Base-by-base conservation (phyloP, 2,888 invertebrate species). In the Aricia artaxerxes region DNA sequence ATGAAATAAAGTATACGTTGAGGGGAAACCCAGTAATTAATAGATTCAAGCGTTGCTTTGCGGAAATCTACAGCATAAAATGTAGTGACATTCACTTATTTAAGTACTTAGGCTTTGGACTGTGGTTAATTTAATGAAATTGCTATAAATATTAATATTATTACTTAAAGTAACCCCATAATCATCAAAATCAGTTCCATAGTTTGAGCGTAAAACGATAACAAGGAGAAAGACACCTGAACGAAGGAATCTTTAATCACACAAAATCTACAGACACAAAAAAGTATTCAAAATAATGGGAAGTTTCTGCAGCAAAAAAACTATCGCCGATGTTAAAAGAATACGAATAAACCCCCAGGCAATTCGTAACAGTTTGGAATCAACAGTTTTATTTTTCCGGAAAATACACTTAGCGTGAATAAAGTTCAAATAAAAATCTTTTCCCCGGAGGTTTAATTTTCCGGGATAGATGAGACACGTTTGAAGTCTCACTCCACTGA, bases 401-500 rank as follows among this genome's bases (percentile, higher is more conserved):
- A 11, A 31, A 69, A 69, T 35, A 69, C 69, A 69, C 69, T 69
- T 69, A 35, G 69, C 69, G 69, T 16, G 69, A 35, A 69, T 69
- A 38, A 69, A 69, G 2, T 69, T 69, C 16, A 13, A 69, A 69
- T 69, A 69, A 69, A 73, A 44, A 31, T 49, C 13, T n/a, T 44
- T 44, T 31, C 75, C 44, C 75, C 31, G 75, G 7, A 31, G 75
- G 24, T 49, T 75, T 75, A 75, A 75, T 75, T 75, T 75, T 75
- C 75, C 75, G 75, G 75, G 44, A 75, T 49, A 75, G 49, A 31
- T 49, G 75, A n/a, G 49, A 75, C 75, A 75, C 31, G 49, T 49
- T 44, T 75, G 49, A 35, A 49, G n/a, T 3, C 75, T 75, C 75
- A 49, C 11, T 49, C 24, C 24, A 38, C 69, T 38, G 69, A 69